Evolutionary conservation across 2,797 vertebrate genomes (phyloP), one percentile per base, ranked within the genome.

Genomic region (Acridotheres tristis): DNA sequence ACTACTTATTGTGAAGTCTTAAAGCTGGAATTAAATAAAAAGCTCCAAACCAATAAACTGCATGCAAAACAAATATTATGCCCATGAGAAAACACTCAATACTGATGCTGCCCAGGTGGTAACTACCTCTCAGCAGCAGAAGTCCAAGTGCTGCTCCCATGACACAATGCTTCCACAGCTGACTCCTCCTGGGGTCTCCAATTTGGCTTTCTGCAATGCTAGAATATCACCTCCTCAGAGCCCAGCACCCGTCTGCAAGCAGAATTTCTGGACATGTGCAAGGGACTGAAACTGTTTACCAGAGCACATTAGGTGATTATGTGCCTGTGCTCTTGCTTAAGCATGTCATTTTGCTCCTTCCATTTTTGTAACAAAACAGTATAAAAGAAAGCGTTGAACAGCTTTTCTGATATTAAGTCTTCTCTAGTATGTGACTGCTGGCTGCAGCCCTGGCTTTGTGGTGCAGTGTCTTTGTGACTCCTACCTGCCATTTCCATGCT

Each of bases 181-280:
- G 15, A 4, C 22, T 62, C 20, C n/a, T 43, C 43, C 23, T 54
- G 50, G 20, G 61, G 13, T 26, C 51, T 68, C 43, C 11, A 7
- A 13, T 30, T n/a, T 55, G 30, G 19, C 11, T 47, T 38, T 58
- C 59, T 62, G 38, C 43, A 42, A 2, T 13, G 22, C 7, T 59
- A 7, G 34, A 38, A 13, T 16, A 40, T 5, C 62, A 40, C n/a
- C 20, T 69, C 21, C 26, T 32, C 25, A 16, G 2, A 66, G n/a
- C 16, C 36, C 47, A 29, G 11, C 17, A 7, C 5, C 11, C 15
- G 26, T 27, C 27, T 34, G 43, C 32, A 81, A 54, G 34, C 19
- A 59, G 11, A 23, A 15, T 20, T 73, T 55, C 50, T 62, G 36
- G 26, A 53, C 16, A 9, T 0, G 1, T 1, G 0, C 6, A 2